These are phyloP conservation scores for Tetragonisca angustula DNA, from an alignment of 2,888 invertebrate species.

Conservation along the genomic window DNA sequence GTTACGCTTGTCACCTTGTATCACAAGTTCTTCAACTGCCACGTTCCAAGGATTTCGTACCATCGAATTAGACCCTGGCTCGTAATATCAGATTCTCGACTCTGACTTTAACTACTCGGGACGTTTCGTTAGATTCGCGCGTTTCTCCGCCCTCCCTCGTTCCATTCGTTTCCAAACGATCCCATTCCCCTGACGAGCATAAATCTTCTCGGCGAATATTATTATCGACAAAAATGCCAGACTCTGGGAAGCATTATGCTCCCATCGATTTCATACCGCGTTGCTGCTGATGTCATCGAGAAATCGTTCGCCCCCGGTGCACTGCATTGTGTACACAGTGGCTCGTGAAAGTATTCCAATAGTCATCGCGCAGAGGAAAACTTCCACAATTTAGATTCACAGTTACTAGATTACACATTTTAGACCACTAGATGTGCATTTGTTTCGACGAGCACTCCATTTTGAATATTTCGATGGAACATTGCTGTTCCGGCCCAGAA, in stretches of 20 bases:
- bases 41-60: background rate
- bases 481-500: no score
- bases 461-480: background rate
- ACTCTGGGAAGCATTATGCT: slow-evolving; percentile 43
- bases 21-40: background rate
- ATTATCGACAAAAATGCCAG: slow-evolving; percentile 57
- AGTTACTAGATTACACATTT: no score
- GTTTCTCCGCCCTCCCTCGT: background rate
- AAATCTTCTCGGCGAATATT: slow-evolving; percentile 52
- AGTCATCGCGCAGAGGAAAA: no score
- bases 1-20: background rate
- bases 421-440: no score
- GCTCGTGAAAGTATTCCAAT: no score
- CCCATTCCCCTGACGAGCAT: slow-evolving; percentile 50
- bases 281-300: slow-evolving; percentile 42
- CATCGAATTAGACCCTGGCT: background rate
- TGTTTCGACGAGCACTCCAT: no score
- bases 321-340: no score
- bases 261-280: slow-evolving; percentile 9
- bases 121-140: slow-evolving; percentile 29
- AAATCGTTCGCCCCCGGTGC: slow-evolving; percentile 21
- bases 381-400: no score
- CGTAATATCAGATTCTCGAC: background rate
- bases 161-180: slow-evolving; percentile 19
- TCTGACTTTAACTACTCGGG: slow-evolving; percentile 18